Evolutionary conservation across 2,113 vertebrate species (phyloP).

Genomic region (Aphelocoma coerulescens): DNA sequence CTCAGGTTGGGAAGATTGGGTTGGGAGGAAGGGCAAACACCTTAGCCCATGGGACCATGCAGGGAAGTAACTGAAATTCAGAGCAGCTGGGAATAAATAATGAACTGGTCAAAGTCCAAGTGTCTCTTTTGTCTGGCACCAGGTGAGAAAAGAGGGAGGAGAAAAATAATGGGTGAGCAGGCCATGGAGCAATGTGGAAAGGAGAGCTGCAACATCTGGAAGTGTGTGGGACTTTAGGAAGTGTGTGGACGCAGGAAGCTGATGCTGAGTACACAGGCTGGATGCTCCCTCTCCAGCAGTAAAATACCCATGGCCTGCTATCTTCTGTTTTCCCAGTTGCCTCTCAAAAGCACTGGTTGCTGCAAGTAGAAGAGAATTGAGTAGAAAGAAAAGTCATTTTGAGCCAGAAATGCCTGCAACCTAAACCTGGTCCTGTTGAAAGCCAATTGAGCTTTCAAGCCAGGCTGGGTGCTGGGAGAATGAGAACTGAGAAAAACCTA

Average conservation of each 20-base stretch:
- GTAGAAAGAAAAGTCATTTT: not conserved
- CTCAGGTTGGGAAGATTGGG: not conserved
- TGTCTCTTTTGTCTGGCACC: not conserved
- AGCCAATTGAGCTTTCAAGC: not conserved
- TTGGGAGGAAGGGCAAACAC: not conserved
- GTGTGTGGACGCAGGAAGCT: not conserved
- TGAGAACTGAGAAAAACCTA: not conserved
- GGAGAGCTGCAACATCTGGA: not conserved
- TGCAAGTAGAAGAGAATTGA: not conserved
- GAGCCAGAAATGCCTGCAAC: not conserved
- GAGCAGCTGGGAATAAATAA: not conserved
- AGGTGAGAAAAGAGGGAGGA: not conserved
- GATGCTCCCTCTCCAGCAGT: not conserved
- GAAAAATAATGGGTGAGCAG: not conserved
- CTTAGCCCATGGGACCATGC: not conserved
- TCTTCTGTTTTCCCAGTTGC: not conserved
- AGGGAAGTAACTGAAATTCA: not conserved
- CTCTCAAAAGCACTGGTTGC: not conserved
- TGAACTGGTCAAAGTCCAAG: not conserved
- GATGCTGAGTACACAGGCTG: accelerated
- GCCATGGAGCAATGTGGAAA: not conserved
- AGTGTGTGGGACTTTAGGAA: accelerated
- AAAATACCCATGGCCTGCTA: not conserved
- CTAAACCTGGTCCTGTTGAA: not conserved
- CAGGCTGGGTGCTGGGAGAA: not conserved